Evolutionary conservation across 2,113 vertebrate species (phyloP).

Genomic region (Ochotona princeps): DNA sequence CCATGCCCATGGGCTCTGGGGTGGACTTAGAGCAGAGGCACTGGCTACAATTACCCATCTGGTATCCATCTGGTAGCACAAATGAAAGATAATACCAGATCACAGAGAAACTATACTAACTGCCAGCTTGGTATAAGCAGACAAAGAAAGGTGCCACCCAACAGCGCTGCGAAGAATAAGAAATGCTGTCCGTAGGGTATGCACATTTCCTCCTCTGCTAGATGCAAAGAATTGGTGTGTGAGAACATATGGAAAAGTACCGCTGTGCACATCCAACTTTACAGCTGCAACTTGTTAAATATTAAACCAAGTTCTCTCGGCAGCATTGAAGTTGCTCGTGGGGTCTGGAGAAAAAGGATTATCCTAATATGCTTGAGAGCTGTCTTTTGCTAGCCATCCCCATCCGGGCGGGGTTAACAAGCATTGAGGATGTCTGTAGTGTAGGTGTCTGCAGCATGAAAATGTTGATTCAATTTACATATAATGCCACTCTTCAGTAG

Average conservation of each 20-base stretch:
- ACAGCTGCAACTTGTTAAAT: conserved; percentile 78
- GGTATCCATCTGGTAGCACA: conserved; percentile 88
- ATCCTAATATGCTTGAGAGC: conserved; percentile 59
- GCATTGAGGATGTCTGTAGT: conserved; percentile 73
- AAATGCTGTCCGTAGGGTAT: conserved; percentile 81
- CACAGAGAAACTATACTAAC: conserved; percentile 84
- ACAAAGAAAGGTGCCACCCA: conserved; percentile 84
- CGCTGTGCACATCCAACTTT: conserved; percentile 65
- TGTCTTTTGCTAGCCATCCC: conserved; percentile 65
- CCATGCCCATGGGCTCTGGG: conserved; percentile 83
- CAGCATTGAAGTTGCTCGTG: conserved; percentile 48
- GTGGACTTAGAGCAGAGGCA: conserved; percentile 80
- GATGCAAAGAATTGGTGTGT: conserved; percentile 63
- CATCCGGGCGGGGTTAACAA: conserved; percentile 77
- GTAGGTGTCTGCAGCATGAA: conserved; percentile 68
- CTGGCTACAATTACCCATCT: conserved; percentile 88
- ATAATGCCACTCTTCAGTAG: neutral
- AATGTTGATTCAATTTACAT: neutral
- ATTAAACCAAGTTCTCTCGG: conserved; percentile 70
- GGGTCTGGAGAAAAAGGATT: conserved; percentile 60
- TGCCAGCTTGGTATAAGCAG: conserved; percentile 84
- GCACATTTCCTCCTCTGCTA: conserved; percentile 73
- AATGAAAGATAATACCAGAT: conserved; percentile 88
- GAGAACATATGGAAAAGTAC: conserved; percentile 76
- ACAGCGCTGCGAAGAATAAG: conserved; percentile 74